These are phyloP conservation scores for Tenodera sinensis DNA, from an alignment of 2,888 invertebrate genomes.

Conservation along the genomic window DNA sequence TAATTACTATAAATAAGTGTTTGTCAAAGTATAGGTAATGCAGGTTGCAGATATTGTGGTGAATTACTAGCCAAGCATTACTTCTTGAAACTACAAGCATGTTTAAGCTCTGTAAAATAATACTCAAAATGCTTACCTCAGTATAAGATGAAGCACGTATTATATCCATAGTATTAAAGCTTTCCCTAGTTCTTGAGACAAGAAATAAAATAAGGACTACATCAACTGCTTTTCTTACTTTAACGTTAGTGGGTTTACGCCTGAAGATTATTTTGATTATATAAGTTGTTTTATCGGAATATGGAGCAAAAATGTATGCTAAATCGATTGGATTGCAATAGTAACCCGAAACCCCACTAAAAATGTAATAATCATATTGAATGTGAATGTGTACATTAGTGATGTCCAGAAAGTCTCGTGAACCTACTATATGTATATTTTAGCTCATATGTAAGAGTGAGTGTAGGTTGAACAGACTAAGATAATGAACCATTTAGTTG, in stretches of 20 bases:
- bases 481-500: not conserved
- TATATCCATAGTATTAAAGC: not conserved
- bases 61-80: no score
- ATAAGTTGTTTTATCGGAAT: not conserved
- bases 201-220: not conserved
- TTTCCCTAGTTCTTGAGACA: not conserved
- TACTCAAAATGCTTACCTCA: not conserved
- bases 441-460: not conserved
- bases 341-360: not conserved
- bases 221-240: not conserved
- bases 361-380: not conserved
- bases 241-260: not conserved
- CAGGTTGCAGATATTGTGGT: no score
- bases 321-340: not conserved
- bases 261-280: not conserved
- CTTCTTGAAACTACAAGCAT: no score
- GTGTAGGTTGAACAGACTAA: not conserved
- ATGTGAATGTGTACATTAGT: no score
- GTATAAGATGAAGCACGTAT: not conserved
- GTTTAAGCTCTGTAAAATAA: no score
- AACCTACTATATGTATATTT: not conserved
- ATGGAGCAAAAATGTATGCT: not conserved
- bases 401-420: no score
- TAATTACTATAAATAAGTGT: no score
- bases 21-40: no score